Percentiles rank a stretch among this genome's conserved stretches.
These are phyloP conservation scores for Helobdella robusta DNA, from an alignment of 2,888 invertebrate genomes.

Conservation along the genomic window DNA sequence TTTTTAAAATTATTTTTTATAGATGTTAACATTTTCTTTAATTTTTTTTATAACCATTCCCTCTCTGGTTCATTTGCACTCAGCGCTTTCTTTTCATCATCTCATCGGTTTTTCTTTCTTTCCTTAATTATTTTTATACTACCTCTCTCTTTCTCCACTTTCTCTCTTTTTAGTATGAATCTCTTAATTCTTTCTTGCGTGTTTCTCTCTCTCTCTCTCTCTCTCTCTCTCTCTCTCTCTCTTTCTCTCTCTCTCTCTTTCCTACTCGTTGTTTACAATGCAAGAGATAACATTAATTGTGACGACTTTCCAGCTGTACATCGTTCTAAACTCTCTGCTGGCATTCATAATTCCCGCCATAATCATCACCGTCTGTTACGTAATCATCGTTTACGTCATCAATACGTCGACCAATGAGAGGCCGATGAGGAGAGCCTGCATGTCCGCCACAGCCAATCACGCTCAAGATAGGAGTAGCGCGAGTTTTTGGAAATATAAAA, in stretches of 20 bases:
- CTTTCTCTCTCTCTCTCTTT: slow-evolving; percentile 18
- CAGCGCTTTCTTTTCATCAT: too few relatives aligned
- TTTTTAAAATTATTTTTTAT: too few relatives aligned
- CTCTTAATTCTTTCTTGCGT: not conserved
- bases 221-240: slow-evolving; percentile 3
- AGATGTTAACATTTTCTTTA: too few relatives aligned
- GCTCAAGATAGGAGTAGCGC: too few relatives aligned
- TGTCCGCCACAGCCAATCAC: too few relatives aligned
- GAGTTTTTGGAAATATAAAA: too few relatives aligned
- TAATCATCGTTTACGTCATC: slow-evolving; percentile 79
- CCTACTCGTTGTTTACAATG: not conserved
- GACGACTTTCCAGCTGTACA: slow-evolving; percentile 38
- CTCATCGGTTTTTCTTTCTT: too few relatives aligned
- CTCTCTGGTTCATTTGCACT: too few relatives aligned
- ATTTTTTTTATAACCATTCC: too few relatives aligned
- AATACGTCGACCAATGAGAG: slow-evolving; percentile 45
- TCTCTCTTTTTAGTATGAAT: too few relatives aligned
- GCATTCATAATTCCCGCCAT: slow-evolving; percentile 78
- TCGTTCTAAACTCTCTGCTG: slow-evolving; percentile 60
- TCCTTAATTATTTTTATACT: too few relatives aligned
- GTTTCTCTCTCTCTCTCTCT: not conserved
- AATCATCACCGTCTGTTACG: slow-evolving; percentile 79
- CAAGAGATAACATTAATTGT: slow-evolving; percentile 20
- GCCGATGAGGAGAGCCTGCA: not conserved
- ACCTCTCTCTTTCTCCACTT: too few relatives aligned